Evolutionary conservation across 2,113 vertebrate species (phyloP).

Genomic region (Pygoscelis antarcticus): DNA sequence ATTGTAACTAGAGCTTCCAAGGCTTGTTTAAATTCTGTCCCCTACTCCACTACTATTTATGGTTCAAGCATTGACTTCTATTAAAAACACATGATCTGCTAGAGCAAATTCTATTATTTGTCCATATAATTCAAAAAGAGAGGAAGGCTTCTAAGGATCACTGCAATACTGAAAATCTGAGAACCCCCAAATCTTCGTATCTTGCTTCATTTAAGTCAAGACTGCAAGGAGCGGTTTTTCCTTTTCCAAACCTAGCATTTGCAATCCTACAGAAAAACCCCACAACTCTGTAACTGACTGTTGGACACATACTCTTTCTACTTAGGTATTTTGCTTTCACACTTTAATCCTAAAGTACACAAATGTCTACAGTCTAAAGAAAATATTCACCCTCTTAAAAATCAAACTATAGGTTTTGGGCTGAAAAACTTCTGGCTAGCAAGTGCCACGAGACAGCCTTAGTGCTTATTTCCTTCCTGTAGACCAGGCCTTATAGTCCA

Average conservation of each 20-base stretch:
- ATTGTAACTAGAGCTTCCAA: slow-evolving; percentile 56
- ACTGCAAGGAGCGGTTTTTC: neutral
- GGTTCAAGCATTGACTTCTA: slow-evolving; percentile 20
- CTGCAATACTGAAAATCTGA: neutral
- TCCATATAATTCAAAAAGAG: slow-evolving; percentile 16
- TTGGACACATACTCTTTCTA: neutral
- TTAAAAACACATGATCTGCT: slow-evolving; percentile 41
- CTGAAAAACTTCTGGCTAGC: neutral
- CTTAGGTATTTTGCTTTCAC: neutral
- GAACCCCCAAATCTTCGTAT: neutral
- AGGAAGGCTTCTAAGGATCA: neutral
- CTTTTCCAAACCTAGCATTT: neutral
- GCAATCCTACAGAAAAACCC: neutral
- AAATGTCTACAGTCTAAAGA: neutral
- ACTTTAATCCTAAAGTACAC: neutral
- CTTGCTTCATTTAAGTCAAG: slow-evolving; percentile 2
- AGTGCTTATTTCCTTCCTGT: neutral
- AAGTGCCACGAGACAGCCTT: neutral
- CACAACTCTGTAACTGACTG: neutral
- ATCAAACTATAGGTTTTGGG: neutral
- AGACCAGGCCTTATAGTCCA: neutral
- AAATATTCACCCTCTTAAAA: neutral
- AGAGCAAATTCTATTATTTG: slow-evolving; percentile 12
- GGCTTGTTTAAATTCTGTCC: slow-evolving; percentile 59
- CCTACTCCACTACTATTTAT: slow-evolving; percentile 49